These are phyloP conservation scores for Phoxinus phoxinus DNA, from an alignment of 2,113 vertebrate genomes.

Conservation along the genomic window DNA sequence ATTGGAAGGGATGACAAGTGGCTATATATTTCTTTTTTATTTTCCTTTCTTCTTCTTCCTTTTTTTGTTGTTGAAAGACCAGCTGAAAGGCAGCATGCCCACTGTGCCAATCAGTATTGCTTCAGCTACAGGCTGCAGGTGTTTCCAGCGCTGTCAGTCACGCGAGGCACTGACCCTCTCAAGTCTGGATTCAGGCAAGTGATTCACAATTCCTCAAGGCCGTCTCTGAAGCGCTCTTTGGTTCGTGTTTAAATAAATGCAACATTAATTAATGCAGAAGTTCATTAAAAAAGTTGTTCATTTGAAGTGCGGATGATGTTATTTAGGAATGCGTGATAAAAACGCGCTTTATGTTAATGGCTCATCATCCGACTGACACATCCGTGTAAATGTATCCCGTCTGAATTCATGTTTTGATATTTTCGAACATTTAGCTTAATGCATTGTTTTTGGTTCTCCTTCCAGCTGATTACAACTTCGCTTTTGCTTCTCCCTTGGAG, in stretches of 20 bases:
- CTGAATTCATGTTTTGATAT: constrained; percentile 27
- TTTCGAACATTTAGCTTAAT: constrained; percentile 49
- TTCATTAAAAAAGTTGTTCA: constrained; percentile 35
- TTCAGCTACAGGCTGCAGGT: constrained; percentile 67
- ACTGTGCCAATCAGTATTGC: constrained; percentile 72
- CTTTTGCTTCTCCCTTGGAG: constrained; percentile 64
- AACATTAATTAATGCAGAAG: constrained; percentile 40
- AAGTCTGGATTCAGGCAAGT: constrained; percentile 13
- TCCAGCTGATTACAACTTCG: constrained; percentile 70
- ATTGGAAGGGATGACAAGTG: constrained; percentile 68
- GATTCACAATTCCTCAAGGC: constrained; percentile 32
- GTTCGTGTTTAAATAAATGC: constrained; percentile 15
- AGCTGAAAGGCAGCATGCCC: constrained; percentile 62
- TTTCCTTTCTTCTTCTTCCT: constrained; percentile 46
- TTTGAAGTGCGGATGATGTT: constrained; percentile 32
- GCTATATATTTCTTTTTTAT: constrained; percentile 65
- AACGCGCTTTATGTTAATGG: constrained; percentile 27
- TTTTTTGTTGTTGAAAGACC: constrained; percentile 48
- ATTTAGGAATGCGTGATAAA: constrained; percentile 22
- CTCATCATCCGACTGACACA: constrained; percentile 25
- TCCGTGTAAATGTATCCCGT: constrained; percentile 9
- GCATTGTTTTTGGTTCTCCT: constrained; percentile 53
- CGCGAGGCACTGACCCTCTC: constrained; percentile 36
- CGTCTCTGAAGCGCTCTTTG: constrained; percentile 2
- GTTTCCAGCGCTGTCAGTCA: constrained; percentile 68